A percentile compares a stretch with the other conserved stretches of the same genome.
These are phyloP conservation scores for Drosophila hamatofila DNA, from an alignment of 2,888 invertebrate genomes.

Conservation along the genomic window DNA sequence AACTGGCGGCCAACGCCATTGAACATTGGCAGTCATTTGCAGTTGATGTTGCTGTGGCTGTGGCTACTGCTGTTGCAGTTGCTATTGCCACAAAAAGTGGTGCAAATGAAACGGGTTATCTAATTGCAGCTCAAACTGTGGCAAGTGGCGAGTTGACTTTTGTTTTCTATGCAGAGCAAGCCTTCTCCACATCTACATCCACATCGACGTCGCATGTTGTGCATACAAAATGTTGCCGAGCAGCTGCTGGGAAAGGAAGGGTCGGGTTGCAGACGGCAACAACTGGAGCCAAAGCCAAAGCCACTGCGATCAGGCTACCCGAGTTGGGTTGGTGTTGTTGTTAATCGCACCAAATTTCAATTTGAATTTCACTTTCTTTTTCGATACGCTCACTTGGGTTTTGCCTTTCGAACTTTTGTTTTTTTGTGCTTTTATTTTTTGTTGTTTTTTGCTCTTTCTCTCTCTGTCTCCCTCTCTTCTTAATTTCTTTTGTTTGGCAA, in stretches of 20 bases:
- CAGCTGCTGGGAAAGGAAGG: slow-evolving; percentile 13
- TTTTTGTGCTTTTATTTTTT: slow-evolving; percentile 25
- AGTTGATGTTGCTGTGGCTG: slow-evolving; percentile 23
- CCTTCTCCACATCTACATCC: slow-evolving; percentile 15
- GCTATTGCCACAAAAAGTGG: slow-evolving; percentile 65
- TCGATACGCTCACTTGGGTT: slow-evolving; percentile 82
- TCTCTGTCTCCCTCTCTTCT: background rate
- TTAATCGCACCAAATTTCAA: slow-evolving; percentile 81
- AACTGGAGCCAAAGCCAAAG: background rate
- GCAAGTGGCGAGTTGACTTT: slow-evolving; percentile 81
- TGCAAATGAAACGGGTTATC: slow-evolving; percentile 80
- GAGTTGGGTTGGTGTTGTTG: slow-evolving; percentile 53
- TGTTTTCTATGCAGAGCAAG: slow-evolving; percentile 73
- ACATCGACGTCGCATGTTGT: slow-evolving; percentile 64
- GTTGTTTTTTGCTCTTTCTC: slow-evolving; percentile 14
- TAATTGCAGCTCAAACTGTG: slow-evolving; percentile 78
- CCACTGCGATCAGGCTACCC: slow-evolving; percentile 49
- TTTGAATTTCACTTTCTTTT: slow-evolving; percentile 84
- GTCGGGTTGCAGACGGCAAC: slow-evolving; percentile 14
- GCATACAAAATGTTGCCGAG: slow-evolving; percentile 75
- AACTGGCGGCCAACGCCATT: slow-evolving; percentile 70
- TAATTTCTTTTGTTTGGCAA: slow-evolving; percentile 64
- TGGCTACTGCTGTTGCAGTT: slow-evolving; percentile 40
- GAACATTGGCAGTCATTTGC: slow-evolving; percentile 80
- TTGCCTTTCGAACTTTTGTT: slow-evolving; percentile 81